Base-by-base conservation (phyloP, 2,113 vertebrate genomes). In the Syngnathus typhle region DNA sequence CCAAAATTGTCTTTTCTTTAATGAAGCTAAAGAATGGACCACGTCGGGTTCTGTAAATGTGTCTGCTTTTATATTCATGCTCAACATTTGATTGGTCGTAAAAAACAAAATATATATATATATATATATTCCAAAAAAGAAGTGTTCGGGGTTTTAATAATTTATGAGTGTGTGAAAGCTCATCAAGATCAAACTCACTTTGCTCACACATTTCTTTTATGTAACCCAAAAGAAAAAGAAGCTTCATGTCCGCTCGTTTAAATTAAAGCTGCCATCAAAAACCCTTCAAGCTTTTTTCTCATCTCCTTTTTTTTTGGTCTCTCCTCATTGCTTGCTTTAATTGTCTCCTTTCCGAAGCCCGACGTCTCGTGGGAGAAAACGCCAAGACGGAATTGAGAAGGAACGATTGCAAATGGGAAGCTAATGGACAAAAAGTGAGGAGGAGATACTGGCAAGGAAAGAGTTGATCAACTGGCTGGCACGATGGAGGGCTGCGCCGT, bases 351-450 rank as follows among this genome's bases (percentile, higher is more conserved):
- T 79, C 82, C 83, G 74, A 89, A 85, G 84, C 82, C 73, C 89
- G 82, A 88, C 87, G 83, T 89, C 85, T 89, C 86, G 89, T 86
- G 89, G 88, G 89, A 90, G 74, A 67, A 67, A 56, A 47, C 59
- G 76, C 67, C 66, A 81, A 72, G 60, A 62, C 49, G 63, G 73
- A 71, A 74, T 16, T 11, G 43, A 61, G 67, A 52, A 43, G 70
- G 67, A 3, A 59, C 65, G 64, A 51, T 39, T 58, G 72, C 68
- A 66, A 60, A 67, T 68, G 46, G 54, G 52, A 70, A 55, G 73
- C 60, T 18, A 39, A 1, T 10, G 43, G 13, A 49, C 15, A 71
- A 54, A 49, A 56, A 64, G 61, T 6, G 63, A 75, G 46, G 61
- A 27, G 66, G 8, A n/a, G 68, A 70, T 67, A 54, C 10, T 27